phyloP scores from a whole-genome alignment of 2,113 vertebrate genomes.

The Eulemur rufifrons region DNA sequence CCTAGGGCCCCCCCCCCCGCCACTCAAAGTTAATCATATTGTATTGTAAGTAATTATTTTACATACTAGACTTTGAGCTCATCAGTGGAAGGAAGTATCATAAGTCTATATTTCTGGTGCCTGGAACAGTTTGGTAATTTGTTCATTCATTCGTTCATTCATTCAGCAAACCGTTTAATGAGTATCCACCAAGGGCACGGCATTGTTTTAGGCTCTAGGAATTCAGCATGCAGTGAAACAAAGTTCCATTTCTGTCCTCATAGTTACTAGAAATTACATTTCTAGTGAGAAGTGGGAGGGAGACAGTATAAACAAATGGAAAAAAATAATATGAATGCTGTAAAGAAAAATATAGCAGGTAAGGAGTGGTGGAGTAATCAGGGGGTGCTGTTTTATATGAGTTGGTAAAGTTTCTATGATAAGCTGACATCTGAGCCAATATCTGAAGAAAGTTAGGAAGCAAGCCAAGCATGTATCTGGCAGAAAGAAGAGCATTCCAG shows the following conservation, averaged over 20 bases:
- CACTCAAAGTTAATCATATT: not conserved
- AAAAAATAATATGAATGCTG: not conserved
- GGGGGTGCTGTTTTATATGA: constrained; percentile 6
- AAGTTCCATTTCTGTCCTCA: not conserved
- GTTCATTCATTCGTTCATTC: not conserved
- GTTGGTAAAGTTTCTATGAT: not conserved
- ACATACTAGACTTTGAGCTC: not conserved
- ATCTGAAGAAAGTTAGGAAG: constrained; percentile 27
- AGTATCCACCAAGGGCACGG: not conserved
- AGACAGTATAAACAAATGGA: not conserved
- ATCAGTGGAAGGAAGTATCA: not conserved
- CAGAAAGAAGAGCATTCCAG: constrained; percentile 25
- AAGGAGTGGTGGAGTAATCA: not conserved
- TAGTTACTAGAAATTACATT: constrained; percentile 12
- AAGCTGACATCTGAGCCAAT: constrained; percentile 20
- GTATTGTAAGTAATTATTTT: not conserved
- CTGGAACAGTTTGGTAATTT: not conserved
- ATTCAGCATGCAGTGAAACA: not conserved
- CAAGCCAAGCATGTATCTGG: not conserved
- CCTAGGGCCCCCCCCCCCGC: too few species aligned
- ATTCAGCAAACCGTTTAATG: not conserved
- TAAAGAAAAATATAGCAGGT: not conserved
- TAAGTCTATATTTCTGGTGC: not conserved
- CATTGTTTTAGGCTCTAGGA: not conserved
- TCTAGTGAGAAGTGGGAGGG: not conserved